Percentiles rank a stretch among this genome's conserved stretches.
Conservation (phyloP, 2,113 vertebrate species). For the Circaetus gallicus region DNA sequence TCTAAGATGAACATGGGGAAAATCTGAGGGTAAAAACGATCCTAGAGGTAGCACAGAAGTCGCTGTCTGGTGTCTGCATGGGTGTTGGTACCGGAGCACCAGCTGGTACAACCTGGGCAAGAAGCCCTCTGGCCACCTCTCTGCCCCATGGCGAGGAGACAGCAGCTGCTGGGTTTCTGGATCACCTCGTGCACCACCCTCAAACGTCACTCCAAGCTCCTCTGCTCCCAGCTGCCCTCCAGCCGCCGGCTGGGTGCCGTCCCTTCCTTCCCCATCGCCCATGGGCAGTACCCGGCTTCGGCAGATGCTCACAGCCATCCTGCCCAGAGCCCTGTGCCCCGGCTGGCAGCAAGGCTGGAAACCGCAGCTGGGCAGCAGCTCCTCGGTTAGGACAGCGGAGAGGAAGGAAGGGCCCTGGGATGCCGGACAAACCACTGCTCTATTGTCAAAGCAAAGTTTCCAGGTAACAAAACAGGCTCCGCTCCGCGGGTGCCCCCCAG, state of each 20-base stretch:
- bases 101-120: neutral
- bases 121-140: neutral
- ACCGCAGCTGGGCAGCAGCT: neutral
- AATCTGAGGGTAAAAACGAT: rapidly evolving
- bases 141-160: neutral
- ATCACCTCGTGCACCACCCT: neutral
- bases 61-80: rapidly evolving
- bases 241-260: rapidly evolving
- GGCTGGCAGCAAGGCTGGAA: neutral
- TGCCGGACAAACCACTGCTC: neutral
- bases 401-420: neutral
- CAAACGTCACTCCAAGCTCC: neutral
- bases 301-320: neutral
- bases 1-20: rapidly evolving
- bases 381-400: neutral
- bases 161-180: rapidly evolving
- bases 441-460: neutral
- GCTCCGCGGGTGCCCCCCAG: rapidly evolving
- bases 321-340: neutral
- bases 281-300: rapidly evolving
- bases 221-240: neutral
- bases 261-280: neutral
- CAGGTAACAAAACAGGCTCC: neutral
- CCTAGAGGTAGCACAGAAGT: neutral
- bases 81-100: rapidly evolving